Base-by-base conservation (phyloP, 23 tunicate genomes). In the Halocynthia aurantium region DNA sequence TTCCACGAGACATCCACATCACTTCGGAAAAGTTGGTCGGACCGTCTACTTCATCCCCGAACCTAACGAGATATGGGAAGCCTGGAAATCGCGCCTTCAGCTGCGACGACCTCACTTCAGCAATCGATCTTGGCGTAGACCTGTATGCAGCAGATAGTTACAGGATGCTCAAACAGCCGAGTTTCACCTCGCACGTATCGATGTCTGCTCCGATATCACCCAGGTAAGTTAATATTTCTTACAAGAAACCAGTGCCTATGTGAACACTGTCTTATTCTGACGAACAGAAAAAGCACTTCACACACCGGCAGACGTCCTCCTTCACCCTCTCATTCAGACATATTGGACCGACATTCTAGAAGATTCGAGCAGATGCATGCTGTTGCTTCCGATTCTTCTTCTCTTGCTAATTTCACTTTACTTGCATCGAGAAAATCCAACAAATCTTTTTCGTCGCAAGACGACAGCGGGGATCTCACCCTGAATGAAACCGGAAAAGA, bases 171-270 rank as follows among this genome's bases (percentile, higher is more conserved):
- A 65, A 65, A 65, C 22, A 65, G 31, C 70, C 70, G 0, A 65
- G 70, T 15, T 40, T 65, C 10, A 15, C 22, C 19, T 10, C 70
- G 13, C 10, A 65, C 31, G 22, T 65, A 9, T 65, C 70, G 5
- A 49, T 15, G 10, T 65, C 70, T 65, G 70, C 70, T 65, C 70
- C 70, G 9, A 65, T 65, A 65, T 65, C 70, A 20, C 70, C 70
- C 9, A 11, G 70, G 70, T 65, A 6, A 58, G 15, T 58, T 13
- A n/a, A 58, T 58, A n/a, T 58, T 58, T 58, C 63, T 58, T 13
- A 13, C 17, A 13, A 1, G 63, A 13, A 13, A 13, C 63, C 15
- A 13, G 17, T 58, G 17, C 63, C 17, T 58, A 13, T 58, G 15
- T 13, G 1, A 13, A 58, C 63, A 58, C 17, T 2, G 63, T n/a